Percentiles rank a stretch among this genome's conserved stretches.
These are phyloP conservation scores for Cantharis nigra DNA, from an alignment of 2,888 invertebrate genomes.

Conservation along the genomic window DNA sequence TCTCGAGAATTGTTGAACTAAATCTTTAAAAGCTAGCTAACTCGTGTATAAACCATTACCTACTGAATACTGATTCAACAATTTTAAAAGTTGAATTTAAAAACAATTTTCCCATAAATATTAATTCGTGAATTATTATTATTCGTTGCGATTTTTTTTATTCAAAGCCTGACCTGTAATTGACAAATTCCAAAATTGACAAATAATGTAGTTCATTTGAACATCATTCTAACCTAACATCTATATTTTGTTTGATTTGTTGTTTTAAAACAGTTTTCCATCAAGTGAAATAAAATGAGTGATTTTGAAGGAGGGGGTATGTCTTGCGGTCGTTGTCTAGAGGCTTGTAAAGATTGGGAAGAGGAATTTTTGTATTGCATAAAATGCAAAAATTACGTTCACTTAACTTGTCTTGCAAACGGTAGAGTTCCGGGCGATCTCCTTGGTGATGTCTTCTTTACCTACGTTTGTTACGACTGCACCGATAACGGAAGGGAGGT, in stretches of 20 bases:
- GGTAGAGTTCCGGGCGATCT: conserved; percentile 73
- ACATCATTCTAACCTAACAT: not conserved
- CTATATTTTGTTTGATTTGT: not conserved
- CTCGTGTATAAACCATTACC: too few species aligned
- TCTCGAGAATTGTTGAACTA: too few species aligned
- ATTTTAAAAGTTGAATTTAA: too few species aligned
- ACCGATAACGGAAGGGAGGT: conserved; percentile 61
- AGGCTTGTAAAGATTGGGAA: not conserved
- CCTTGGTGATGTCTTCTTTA: conserved; percentile 76
- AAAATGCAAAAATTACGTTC: conserved; percentile 65
- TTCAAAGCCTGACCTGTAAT: not conserved
- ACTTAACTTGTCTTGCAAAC: conserved; percentile 68
- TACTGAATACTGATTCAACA: too few species aligned
- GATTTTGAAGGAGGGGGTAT: not conserved
- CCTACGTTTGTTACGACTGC: conserved; percentile 71
- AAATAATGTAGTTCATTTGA: not conserved
- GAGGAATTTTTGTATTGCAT: conserved; percentile 67
- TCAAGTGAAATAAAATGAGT: not conserved
- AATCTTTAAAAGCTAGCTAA: too few species aligned
- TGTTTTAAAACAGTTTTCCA: not conserved
- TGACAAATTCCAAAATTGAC: too few species aligned
- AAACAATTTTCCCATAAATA: too few species aligned
- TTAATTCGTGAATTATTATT: too few species aligned
- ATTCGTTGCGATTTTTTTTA: too few species aligned
- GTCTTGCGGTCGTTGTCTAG: not conserved